These are phyloP conservation scores for Drosophila melanosoma DNA, from an alignment of 2,888 invertebrate genomes.

Conservation along the genomic window DNA sequence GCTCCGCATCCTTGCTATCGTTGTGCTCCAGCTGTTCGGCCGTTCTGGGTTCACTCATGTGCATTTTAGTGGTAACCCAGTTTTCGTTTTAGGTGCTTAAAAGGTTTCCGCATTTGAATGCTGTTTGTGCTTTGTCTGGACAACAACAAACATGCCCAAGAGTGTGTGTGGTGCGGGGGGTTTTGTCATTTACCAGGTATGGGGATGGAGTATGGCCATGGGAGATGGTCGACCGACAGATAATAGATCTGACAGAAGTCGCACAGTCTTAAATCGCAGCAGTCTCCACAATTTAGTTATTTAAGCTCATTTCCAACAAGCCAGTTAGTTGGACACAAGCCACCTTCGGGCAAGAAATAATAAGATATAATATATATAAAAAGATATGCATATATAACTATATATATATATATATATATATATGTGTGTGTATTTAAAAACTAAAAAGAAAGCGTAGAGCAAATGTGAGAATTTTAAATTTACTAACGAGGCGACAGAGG, in stretches of 20 bases:
- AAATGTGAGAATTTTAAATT: constrained; percentile 29
- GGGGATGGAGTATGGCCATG: neutral
- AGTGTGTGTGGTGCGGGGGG: neutral
- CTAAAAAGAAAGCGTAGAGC: constrained; percentile 11
- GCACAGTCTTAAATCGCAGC: constrained; percentile 48
- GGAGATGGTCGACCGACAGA: constrained; percentile 28
- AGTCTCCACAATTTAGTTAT: constrained; percentile 52
- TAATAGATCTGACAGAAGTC: constrained; percentile 49
- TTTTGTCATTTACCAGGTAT: neutral
- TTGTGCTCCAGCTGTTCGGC: constrained; percentile 35
- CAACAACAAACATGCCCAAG: constrained; percentile 19
- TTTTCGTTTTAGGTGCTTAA: constrained; percentile 72
- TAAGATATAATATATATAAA: neutral
- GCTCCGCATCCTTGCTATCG: constrained; percentile 23
- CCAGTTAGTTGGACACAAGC: constrained; percentile 62
- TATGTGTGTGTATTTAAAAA: neutral
- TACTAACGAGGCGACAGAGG: constrained; percentile 59
- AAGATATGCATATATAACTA: neutral
- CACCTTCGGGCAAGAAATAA: constrained; percentile 1
- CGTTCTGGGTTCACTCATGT: constrained; percentile 60
- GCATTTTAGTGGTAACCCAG: constrained; percentile 78
- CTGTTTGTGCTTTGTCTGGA: constrained; percentile 42
- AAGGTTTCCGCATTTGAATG: constrained; percentile 69
- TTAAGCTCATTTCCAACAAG: constrained; percentile 64
- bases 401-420: neutral